A percentile compares a stretch with the other conserved stretches of the same genome.
phyloP scores from a whole-genome alignment of 2,888 invertebrate genomes.

The Oxystoma pomonae region DNA sequence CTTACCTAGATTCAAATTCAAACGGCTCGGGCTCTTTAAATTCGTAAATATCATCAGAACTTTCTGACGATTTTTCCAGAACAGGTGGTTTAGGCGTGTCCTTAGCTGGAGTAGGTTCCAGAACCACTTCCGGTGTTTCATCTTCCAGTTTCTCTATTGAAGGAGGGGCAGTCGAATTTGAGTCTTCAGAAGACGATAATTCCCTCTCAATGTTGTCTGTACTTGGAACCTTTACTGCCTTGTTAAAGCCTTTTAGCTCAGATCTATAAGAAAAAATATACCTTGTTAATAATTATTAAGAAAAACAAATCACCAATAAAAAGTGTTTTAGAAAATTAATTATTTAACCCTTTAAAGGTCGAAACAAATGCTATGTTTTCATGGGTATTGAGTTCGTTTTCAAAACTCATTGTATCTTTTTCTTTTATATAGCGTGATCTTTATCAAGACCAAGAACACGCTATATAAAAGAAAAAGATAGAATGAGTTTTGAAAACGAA shows the following conservation, averaged over 20 bases:
- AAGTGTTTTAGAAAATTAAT: too few relatives aligned
- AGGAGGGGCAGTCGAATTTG: constrained; percentile 3
- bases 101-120: constrained; percentile 1
- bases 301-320: too few relatives aligned
- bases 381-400: too few relatives aligned
- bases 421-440: too few relatives aligned
- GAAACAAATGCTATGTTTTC: too few relatives aligned
- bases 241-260: constrained; percentile 75
- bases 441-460: too few relatives aligned
- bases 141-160: constrained; percentile 22
- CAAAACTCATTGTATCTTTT: too few relatives aligned
- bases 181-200: constrained; percentile 40
- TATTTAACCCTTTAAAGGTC: too few relatives aligned
- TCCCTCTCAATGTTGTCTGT: constrained; percentile 36
- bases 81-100: not conserved
- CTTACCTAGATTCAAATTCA: constrained; percentile 60
- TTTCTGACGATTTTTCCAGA: constrained; percentile 30
- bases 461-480: too few relatives aligned
- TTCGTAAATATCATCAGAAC: constrained; percentile 70
- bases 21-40: constrained; percentile 88
- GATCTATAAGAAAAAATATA: constrained; percentile 55
- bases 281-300: too few relatives aligned
- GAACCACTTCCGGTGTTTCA: constrained; percentile 21
- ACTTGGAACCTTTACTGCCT: constrained; percentile 47
- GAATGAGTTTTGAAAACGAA: too few relatives aligned